phyloP scores from a whole-genome alignment of 2,888 invertebrate species.

The Clostera curtula region DNA sequence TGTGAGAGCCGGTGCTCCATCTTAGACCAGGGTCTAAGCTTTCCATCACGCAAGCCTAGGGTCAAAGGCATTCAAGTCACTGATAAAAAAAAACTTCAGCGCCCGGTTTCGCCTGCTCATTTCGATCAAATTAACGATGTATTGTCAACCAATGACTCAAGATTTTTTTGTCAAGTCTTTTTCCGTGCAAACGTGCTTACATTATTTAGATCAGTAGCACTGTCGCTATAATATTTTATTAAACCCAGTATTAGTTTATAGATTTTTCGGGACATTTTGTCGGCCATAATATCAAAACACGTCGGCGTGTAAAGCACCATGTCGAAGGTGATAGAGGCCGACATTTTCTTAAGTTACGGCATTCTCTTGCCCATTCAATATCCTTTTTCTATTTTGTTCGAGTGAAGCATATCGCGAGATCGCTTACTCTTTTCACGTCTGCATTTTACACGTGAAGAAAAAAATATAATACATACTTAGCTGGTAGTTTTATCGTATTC shows the following conservation, averaged over 20 bases:
- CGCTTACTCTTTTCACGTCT: constrained; percentile 29
- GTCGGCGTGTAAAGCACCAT: constrained; percentile 28
- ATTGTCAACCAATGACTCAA: too few species aligned
- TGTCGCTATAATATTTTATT: too few species aligned
- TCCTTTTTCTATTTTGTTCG: constrained; percentile 57
- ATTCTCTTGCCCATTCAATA: constrained; percentile 56
- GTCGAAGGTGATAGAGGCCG: constrained; percentile 43
- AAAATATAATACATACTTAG: constrained; percentile 11
- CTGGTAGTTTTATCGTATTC: not conserved
- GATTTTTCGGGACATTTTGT: constrained; percentile 13
- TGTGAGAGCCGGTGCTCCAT: too few species aligned
- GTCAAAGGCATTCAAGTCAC: too few species aligned
- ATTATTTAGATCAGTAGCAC: too few species aligned
- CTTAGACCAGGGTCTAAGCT: too few species aligned
- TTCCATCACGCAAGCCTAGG: too few species aligned
- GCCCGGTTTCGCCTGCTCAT: too few species aligned
- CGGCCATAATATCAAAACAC: constrained; percentile 23
- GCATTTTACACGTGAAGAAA: constrained; percentile 25
- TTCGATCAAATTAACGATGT: too few species aligned
- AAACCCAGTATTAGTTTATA: not conserved
- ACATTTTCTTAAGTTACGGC: constrained; percentile 41
- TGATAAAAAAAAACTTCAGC: too few species aligned
- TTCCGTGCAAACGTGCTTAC: too few species aligned
- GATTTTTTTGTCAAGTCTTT: too few species aligned
- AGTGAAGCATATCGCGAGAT: constrained; percentile 35